Evolutionary conservation across 23 tunicate genomes (phyloP).

Genomic region (Trididemnum nubilum): DNA sequence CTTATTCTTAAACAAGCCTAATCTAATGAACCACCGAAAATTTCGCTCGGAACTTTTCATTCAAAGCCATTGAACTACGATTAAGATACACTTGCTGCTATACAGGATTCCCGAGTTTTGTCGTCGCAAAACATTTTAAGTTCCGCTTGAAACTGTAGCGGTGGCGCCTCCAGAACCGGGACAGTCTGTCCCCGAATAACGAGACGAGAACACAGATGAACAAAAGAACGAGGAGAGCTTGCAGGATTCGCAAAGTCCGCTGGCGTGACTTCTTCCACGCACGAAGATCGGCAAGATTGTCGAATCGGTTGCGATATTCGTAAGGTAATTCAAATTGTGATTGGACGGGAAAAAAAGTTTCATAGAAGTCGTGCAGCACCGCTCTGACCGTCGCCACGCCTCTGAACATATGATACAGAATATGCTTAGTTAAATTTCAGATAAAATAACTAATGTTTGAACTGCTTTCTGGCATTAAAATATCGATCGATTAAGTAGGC

Average conservation of each 20-base stretch:
- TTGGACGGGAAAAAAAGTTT: constrained; percentile 65
- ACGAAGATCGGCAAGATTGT: constrained; percentile 34
- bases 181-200: constrained; percentile 61
- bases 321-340: constrained; percentile 79
- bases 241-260: constrained; percentile 45
- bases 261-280: constrained; percentile 51
- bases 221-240: constrained; percentile 30
- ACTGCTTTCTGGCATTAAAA: too few species aligned
- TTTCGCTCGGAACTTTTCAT: too few species aligned
- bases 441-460: too few species aligned
- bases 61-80: too few species aligned
- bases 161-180: constrained; percentile 20
- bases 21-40: too few species aligned
- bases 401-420: too few species aligned
- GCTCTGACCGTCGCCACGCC: constrained; percentile 69
- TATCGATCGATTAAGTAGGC: too few species aligned
- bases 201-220: constrained; percentile 48
- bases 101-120: neutral
- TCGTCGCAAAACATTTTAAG: neutral
- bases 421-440: too few species aligned
- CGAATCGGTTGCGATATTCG: constrained; percentile 77
- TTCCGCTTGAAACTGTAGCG: neutral
- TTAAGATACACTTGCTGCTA: too few species aligned
- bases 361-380: constrained; percentile 78
- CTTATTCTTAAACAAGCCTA: too few species aligned